Base-by-base conservation (phyloP, 2,113 vertebrate genomes). In the Crotalus tigris region DNA sequence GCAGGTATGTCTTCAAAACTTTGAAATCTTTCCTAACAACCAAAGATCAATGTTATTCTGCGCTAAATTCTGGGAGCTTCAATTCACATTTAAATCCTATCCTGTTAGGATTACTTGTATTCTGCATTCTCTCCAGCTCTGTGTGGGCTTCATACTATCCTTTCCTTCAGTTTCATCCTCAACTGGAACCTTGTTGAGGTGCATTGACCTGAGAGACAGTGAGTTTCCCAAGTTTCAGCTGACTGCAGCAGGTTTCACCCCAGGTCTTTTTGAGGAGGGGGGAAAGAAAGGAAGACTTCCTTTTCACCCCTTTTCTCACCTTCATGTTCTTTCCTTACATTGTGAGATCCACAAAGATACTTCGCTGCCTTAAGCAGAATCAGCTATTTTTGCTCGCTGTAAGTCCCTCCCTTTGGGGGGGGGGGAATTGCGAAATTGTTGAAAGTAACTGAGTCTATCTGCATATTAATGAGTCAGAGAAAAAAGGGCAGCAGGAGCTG, bases 391-490 rank as follows among this genome's bases (percentile, higher is more conserved):
- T 53, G 51, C 49, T 54, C 24, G 26, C 64, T 91, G 93, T 94
- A 96, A 95, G 95, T 89, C 95, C 92, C 94, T 93, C 90, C 94
- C 92, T 95, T 94, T 88, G 69, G 49, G 33, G 53, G 58, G 58
- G 53, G 75, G 53, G 75, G 93, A 94, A 96, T 94, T 97, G 97
- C 96, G 97, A 98, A 97, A 98, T 97, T 97, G 96, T 95, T 97
- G 97, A 98, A 98, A 98, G 98, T 99, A 98, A 98, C 96, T 96
- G 97, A 97, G 97, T 98, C 95, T 98, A 96, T 97, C 93, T 98
- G 98, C 98, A 99, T 99, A 98, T 98, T 98, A 99, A 99, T 99
- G 98, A 99, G 98, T 96, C 94, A 94, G 94, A 92, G 49, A 97
- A 92, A 57, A 51, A 81, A 96, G 97, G 97, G 97, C 98, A 96